A percentile compares a stretch with the other conserved stretches of the same genome.
Conservation (phyloP, 2,797 vertebrate genomes). For the Tapera naevia region DNA sequence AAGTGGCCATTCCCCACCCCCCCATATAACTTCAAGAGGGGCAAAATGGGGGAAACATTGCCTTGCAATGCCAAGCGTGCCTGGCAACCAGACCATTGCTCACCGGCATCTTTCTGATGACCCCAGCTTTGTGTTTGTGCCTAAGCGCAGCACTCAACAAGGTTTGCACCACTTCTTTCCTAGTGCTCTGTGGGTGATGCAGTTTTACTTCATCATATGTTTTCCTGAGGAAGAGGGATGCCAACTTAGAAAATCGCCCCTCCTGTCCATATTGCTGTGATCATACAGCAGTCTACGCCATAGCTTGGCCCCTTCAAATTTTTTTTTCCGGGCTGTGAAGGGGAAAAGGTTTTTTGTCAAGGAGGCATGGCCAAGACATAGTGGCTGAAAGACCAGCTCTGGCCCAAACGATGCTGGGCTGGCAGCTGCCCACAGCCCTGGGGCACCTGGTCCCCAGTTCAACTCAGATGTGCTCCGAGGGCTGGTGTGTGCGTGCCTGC, state of each 20-base stretch:
- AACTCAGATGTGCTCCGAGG: not conserved
- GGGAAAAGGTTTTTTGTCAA: not conserved
- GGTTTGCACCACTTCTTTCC: not conserved
- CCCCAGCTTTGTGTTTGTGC: not conserved
- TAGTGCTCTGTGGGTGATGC: rapidly evolving
- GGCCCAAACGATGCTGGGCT: rapidly evolving
- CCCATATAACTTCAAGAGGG: not conserved
- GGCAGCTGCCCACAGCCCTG: not conserved
- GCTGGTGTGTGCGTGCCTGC: not conserved
- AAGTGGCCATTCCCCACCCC: not conserved
- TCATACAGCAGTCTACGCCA: not conserved
- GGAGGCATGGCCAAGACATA: rapidly evolving
- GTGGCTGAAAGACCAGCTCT: not conserved
- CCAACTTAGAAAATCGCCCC: not conserved
- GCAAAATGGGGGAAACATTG: rapidly evolving
- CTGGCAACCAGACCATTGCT: rapidly evolving
- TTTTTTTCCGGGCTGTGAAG: not conserved
- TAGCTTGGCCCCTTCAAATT: not conserved
- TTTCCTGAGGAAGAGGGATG: not conserved
- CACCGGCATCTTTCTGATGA: not conserved
- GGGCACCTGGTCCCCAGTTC: not conserved
- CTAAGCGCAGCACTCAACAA: rapidly evolving
- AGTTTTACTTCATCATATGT: not conserved
- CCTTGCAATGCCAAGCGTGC: not conserved
- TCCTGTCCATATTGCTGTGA: not conserved